Conservation (phyloP, 2,113 vertebrate genomes). For the Apeltes quadracus region DNA sequence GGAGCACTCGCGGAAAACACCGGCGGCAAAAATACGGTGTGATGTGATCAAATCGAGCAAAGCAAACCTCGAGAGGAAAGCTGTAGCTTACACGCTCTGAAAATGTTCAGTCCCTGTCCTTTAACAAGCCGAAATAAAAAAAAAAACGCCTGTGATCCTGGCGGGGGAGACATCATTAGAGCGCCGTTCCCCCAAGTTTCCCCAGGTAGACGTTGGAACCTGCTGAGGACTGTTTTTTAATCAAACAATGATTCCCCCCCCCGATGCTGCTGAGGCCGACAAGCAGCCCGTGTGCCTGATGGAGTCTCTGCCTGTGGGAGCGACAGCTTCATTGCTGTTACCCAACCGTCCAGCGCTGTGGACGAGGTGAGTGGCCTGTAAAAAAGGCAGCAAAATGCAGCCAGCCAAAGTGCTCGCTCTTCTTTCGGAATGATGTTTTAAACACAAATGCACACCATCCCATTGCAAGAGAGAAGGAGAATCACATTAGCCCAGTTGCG, state of each 20-base stretch:
- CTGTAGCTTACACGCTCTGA: slow-evolving; percentile 18
- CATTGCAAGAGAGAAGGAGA: slow-evolving; percentile 30
- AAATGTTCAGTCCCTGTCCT: slow-evolving; percentile 29
- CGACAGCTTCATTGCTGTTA: slow-evolving; percentile 50
- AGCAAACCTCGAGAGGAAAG: slow-evolving; percentile 5
- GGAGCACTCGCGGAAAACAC: neutral
- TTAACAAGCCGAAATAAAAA: slow-evolving; percentile 42
- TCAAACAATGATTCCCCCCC: slow-evolving; percentile 64
- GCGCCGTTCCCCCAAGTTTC: slow-evolving; percentile 21
- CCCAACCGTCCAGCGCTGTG: slow-evolving; percentile 37
- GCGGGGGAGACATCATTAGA: slow-evolving; percentile 65
- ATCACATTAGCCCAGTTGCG: slow-evolving; percentile 65
- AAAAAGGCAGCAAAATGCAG: slow-evolving; percentile 45
- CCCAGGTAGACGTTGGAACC: slow-evolving; percentile 47
- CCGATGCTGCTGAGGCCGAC: slow-evolving; percentile 50
- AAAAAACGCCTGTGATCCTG: slow-evolving; percentile 53
- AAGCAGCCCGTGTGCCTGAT: slow-evolving; percentile 58
- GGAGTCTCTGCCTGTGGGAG: slow-evolving; percentile 65
- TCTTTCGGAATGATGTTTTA: slow-evolving; percentile 28
- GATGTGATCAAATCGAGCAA: slow-evolving; percentile 7
- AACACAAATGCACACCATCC: slow-evolving; percentile 55
- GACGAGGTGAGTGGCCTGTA: slow-evolving; percentile 74
- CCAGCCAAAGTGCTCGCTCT: slow-evolving; percentile 26
- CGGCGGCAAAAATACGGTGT: too few species aligned
- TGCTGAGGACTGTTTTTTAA: slow-evolving; percentile 47